Evolutionary conservation across 2,797 vertebrate species (phyloP).

Genomic region (Steatocranus sp.): DNA sequence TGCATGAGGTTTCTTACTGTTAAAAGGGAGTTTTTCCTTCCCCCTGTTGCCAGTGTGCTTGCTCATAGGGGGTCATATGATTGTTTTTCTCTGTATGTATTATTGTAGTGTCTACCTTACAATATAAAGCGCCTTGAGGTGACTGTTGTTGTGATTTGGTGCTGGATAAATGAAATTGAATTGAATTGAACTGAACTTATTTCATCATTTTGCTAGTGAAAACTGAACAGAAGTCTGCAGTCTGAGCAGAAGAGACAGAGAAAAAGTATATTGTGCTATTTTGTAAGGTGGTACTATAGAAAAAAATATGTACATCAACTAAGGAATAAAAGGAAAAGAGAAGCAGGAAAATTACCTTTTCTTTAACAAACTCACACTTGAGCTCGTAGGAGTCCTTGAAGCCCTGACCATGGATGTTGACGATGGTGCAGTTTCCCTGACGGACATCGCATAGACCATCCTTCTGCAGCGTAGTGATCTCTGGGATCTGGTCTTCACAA

Average conservation of each 20-base stretch:
- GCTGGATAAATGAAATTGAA: rapidly evolving
- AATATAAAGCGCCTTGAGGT: rapidly evolving
- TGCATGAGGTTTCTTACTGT: neutral
- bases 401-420: constrained; percentile 79
- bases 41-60: neutral
- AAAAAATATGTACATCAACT: neutral
- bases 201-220: neutral
- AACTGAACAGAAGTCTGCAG: neutral
- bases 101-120: neutral
- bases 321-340: neutral
- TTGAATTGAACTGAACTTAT: neutral
- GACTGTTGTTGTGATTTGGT: neutral
- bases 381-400: constrained; percentile 80
- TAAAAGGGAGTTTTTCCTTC: neutral
- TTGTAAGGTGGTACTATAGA: neutral
- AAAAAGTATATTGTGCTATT: neutral
- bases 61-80: rapidly evolving
- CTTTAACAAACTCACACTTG: constrained; percentile 87
- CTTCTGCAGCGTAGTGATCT: constrained; percentile 82
- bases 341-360: constrained; percentile 77
- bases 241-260: neutral
- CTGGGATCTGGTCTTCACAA: constrained; percentile 83
- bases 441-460: constrained; percentile 83
- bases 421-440: constrained; percentile 73
- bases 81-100: neutral